Base-by-base conservation (phyloP, 2,888 invertebrate species). In the Zeuzera pyrina region DNA sequence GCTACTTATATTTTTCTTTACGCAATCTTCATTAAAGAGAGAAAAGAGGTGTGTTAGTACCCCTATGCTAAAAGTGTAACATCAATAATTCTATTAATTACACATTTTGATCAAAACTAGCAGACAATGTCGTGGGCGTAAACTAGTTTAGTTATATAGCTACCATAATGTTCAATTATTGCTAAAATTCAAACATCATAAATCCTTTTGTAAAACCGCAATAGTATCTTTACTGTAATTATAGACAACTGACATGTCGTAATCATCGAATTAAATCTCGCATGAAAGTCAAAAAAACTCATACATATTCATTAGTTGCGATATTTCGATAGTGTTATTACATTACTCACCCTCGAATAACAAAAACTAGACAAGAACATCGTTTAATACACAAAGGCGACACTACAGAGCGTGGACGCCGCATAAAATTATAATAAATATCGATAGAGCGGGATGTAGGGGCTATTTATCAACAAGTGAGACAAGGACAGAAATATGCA, bases 391-490 rank as follows among this genome's bases (percentile, higher is more conserved):
- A 78, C 77, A 81, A 81, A 64, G 63, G 72, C 56, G 49, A 52
- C 50, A 41, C 45, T 46, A 39, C 35, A 43, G 47, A 60, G 59
- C 53, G 54, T 58, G 65, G 72, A 63, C 70, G 66, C 65, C 65
- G 79, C 72, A 81, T 81, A 79, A 79, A 77, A 81, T 81, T 78
- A 81, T 77, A 77, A 81, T 81, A 81, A 79, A 81, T 76, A 76
- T 68, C 58, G 45, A 39, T 40, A 57, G 64, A 68, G 52, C 35
- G 61, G 49, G 62, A 65, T 24, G 30, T 39, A 13, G 13, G 22
- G 22, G n/a, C n/a, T n/a, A n/a, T 2, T 2, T n/a, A 12, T 12
- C 19, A 11, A 10, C 12, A 16, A 21, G 24, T 30, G n/a, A 13
- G 24, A 30, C 8, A 15, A 14, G 30, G 30, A 24, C 6, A 30